These are phyloP conservation scores for Patiria pectinifera DNA, from an alignment of 53 echinoderm and acorn worm species.

Conservation along the genomic window DNA sequence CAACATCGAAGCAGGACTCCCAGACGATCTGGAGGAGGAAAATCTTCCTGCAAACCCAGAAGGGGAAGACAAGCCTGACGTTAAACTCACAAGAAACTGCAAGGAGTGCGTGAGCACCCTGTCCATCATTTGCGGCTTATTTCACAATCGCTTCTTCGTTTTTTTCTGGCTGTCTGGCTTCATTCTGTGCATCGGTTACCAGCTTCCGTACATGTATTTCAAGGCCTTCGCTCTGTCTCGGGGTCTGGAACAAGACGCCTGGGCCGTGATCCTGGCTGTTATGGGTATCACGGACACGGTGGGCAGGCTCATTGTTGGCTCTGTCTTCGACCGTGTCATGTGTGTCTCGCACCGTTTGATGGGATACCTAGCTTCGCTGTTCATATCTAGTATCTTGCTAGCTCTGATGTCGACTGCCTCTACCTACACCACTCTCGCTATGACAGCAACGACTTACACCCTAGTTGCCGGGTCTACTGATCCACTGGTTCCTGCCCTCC, in stretches of 20 bases:
- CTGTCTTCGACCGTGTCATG: slow-evolving; percentile 79
- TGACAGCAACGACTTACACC: slow-evolving; percentile 75
- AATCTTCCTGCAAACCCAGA: not conserved
- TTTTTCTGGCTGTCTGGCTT: slow-evolving; percentile 86
- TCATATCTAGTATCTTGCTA: slow-evolving; percentile 72
- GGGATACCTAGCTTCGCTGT: slow-evolving; percentile 72
- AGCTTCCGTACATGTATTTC: slow-evolving; percentile 95
- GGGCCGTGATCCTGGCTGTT: slow-evolving; percentile 84
- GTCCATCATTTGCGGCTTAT: slow-evolving; percentile 57
- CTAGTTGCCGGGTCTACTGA: slow-evolving; percentile 90
- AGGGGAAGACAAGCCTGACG: not conserved
- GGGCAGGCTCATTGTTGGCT: slow-evolving; percentile 86
- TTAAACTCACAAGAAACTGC: not conserved
- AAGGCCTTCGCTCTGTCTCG: slow-evolving; percentile 83
- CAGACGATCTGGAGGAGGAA: slow-evolving; percentile 11
- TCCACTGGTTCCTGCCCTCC: slow-evolving; percentile 84
- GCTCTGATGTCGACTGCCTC: slow-evolving; percentile 64
- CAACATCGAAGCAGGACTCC: not conserved
- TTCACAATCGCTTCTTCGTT: slow-evolving; percentile 85
- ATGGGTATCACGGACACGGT: slow-evolving; percentile 90
- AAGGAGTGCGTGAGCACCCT: slow-evolving; percentile 20
- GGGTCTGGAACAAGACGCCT: slow-evolving; percentile 72
- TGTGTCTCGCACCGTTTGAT: slow-evolving; percentile 74
- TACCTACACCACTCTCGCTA: slow-evolving; percentile 59
- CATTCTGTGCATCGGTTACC: slow-evolving; percentile 90